These are phyloP conservation scores for Muschampia plurimacula DNA, from an alignment of 2,888 invertebrate genomes.

Conservation along the genomic window DNA sequence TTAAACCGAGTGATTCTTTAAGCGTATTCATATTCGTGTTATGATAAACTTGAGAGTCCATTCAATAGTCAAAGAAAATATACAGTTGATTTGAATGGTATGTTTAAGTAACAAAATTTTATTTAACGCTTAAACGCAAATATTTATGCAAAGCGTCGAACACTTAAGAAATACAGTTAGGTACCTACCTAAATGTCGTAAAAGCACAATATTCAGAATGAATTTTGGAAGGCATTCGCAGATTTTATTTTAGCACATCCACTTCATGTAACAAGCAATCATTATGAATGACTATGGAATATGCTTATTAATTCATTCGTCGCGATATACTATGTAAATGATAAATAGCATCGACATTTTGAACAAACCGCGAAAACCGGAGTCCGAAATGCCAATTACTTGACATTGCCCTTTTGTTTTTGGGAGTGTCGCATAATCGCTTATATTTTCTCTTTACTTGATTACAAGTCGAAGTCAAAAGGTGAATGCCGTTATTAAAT, in stretches of 20 bases:
- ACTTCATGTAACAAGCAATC: not conserved
- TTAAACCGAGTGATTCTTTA: not conserved
- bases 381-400: constrained; percentile 30
- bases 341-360: constrained; percentile 32
- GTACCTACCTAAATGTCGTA: not conserved
- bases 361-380: constrained; percentile 2
- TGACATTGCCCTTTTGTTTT: constrained; percentile 32
- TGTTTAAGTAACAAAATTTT: constrained; percentile 6
- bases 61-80: not conserved
- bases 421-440: constrained; percentile 31
- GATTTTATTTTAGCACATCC: constrained; percentile 3
- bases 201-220: constrained; percentile 13
- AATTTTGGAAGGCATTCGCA: constrained; percentile 17
- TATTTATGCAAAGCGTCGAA: constrained; percentile 8
- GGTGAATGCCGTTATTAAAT: constrained; percentile 11
- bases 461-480: constrained; percentile 12
- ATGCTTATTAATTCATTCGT: not conserved
- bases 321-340: not conserved
- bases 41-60: not conserved
- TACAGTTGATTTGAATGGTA: not conserved
- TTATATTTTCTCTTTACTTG: constrained; percentile 24
- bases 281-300: not conserved
- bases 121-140: not conserved
- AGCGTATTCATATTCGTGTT: not conserved
- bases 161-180: constrained; percentile 4